phyloP scores from a whole-genome alignment of 2,113 vertebrate species.

The Pseudopipra pipra region DNA sequence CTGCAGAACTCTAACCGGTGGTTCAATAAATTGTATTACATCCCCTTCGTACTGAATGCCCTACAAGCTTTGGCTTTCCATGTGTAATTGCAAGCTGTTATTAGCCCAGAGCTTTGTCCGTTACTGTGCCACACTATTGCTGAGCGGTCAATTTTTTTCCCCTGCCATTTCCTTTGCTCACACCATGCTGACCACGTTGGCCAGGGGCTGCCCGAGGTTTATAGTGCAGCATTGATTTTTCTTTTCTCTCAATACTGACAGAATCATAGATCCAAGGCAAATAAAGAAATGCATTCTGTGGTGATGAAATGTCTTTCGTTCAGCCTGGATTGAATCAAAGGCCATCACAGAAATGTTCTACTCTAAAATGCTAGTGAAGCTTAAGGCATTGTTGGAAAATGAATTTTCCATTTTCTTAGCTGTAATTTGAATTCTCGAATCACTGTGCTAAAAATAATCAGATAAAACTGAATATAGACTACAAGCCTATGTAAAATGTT shows the following conservation, averaged over 20 bases:
- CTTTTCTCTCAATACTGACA: constrained; percentile 96
- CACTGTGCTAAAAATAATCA: constrained; percentile 69
- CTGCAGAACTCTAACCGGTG: constrained; percentile 78
- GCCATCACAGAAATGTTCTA: constrained; percentile 80
- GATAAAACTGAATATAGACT: constrained; percentile 62
- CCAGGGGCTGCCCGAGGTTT: constrained; percentile 83
- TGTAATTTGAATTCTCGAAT: constrained; percentile 72
- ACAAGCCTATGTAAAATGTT: constrained; percentile 63
- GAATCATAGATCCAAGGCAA: constrained; percentile 98
- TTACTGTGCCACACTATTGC: constrained; percentile 81
- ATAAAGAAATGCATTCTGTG: constrained; percentile 97
- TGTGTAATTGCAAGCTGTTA: constrained; percentile 84
- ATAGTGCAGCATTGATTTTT: constrained; percentile 93
- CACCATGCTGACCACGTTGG: constrained; percentile 83
- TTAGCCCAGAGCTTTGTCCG: constrained; percentile 82
- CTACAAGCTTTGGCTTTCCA: constrained; percentile 80
- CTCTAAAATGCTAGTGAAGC: constrained; percentile 74
- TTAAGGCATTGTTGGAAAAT: constrained; percentile 77
- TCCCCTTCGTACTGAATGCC: constrained; percentile 74
- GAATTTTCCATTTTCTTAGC: constrained; percentile 77
- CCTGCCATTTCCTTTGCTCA: constrained; percentile 84
- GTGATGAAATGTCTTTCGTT: constrained; percentile 94
- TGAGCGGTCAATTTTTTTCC: constrained; percentile 83
- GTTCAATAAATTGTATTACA: constrained; percentile 81
- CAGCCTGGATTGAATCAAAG: constrained; percentile 88